phyloP scores from a whole-genome alignment of 2,888 invertebrate species.

The Scaptomyza polygonia region DNA sequence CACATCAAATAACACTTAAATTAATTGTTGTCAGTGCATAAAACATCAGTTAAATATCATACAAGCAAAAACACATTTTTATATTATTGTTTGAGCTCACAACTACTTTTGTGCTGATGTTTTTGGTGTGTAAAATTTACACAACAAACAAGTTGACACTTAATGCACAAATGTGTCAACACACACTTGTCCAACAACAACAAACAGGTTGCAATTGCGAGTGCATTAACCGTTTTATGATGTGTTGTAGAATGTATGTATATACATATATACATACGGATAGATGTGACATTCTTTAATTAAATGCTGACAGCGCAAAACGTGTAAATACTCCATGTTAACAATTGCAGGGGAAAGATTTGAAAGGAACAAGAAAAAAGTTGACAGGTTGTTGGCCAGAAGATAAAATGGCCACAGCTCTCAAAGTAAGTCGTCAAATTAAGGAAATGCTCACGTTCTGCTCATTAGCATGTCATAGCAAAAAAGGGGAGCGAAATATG shows the following conservation, averaged over 20 bases:
- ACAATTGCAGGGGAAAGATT: slow-evolving; percentile 8
- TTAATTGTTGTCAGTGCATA: slow-evolving; percentile 37
- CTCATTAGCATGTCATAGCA: slow-evolving; percentile 58
- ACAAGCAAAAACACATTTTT: not conserved
- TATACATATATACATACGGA: slow-evolving; percentile 13
- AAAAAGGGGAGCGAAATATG: slow-evolving; percentile 24
- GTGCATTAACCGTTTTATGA: slow-evolving; percentile 63
- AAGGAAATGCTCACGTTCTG: slow-evolving; percentile 53
- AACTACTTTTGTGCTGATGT: slow-evolving; percentile 5
- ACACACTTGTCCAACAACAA: slow-evolving; percentile 26
- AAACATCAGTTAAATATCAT: slow-evolving; percentile 19
- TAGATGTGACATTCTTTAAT: slow-evolving; percentile 49
- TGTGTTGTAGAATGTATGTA: slow-evolving; percentile 5
- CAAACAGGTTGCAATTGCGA: slow-evolving; percentile 46
- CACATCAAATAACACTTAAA: slow-evolving; percentile 20
- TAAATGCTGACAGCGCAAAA: slow-evolving; percentile 53
- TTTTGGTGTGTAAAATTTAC: slow-evolving; percentile 18
- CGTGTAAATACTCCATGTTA: slow-evolving; percentile 6
- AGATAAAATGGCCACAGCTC: slow-evolving; percentile 23
- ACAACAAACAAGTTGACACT: slow-evolving; percentile 50
- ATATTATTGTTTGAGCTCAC: slow-evolving; percentile 32
- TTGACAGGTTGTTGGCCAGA: slow-evolving; percentile 8
- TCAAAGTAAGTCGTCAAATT: slow-evolving; percentile 33
- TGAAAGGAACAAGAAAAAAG: slow-evolving; percentile 3
- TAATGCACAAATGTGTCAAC: slow-evolving; percentile 63